These are phyloP conservation scores for Peromyscus eremicus DNA, from an alignment of 2,797 vertebrate genomes.

Conservation along the genomic window DNA sequence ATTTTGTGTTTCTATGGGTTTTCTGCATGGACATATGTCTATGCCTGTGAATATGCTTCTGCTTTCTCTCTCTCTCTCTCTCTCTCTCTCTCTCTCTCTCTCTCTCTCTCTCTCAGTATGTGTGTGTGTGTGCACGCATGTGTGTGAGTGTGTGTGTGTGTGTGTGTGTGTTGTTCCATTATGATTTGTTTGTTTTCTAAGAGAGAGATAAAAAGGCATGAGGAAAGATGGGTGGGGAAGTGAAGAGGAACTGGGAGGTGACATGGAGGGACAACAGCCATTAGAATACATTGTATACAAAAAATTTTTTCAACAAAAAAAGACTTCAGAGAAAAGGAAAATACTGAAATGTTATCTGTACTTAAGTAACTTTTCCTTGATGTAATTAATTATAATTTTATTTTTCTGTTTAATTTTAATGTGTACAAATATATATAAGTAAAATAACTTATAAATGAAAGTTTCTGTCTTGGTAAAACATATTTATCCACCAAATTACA, in stretches of 20 bases:
- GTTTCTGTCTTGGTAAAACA: slow-evolving; percentile 31
- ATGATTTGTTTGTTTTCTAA: neutral
- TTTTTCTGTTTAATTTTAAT: neutral
- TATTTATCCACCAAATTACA: neutral
- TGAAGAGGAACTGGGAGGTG: neutral
- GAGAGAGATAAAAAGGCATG: neutral
- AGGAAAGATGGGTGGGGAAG: neutral
- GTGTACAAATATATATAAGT: no score
- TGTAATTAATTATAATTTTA: neutral
- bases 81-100: neutral
- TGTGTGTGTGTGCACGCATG: no score
- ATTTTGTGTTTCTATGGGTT: neutral
- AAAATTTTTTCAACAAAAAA: neutral
- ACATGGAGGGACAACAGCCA: neutral
- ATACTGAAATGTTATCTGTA: neutral
- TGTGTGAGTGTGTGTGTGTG: no score
- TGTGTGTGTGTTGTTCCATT: neutral
- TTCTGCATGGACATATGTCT: neutral
- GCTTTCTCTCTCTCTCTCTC: neutral
- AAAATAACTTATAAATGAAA: neutral
- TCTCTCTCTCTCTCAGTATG: neutral
- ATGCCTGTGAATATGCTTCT: neutral
- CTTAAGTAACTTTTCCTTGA: neutral
- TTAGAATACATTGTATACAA: neutral
- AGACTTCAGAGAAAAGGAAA: neutral